Conservation (phyloP, 1,140 invertebrate genomes). For the Lysiphlebus fabarum region DNA sequence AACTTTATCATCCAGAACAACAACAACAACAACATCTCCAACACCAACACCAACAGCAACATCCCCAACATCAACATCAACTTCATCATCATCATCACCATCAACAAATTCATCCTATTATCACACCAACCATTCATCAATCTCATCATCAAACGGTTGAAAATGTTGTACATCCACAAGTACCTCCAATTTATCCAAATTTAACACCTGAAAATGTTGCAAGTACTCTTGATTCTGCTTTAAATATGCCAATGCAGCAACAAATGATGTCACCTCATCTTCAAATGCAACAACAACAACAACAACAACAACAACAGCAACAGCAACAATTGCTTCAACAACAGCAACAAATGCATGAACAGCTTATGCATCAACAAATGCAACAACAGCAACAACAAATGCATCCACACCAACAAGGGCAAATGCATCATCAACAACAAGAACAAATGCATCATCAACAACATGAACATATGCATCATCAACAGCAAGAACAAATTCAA, state of each 20-base stretch:
- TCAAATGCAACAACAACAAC: slow-evolving; percentile 8
- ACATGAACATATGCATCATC: background rate
- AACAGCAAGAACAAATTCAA: slow-evolving; percentile 7
- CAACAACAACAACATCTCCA: too few relatives aligned
- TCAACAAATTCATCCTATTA: too few relatives aligned
- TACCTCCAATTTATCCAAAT: slow-evolving; percentile 15
- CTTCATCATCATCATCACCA: too few relatives aligned
- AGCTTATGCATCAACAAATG: background rate
- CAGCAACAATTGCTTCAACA: slow-evolving; percentile 7
- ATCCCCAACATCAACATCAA: too few relatives aligned
- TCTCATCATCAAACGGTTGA: background rate
- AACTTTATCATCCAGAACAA: too few relatives aligned
- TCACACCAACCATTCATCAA: too few relatives aligned
- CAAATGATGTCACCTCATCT: background rate
- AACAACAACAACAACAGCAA: slow-evolving; percentile 4
- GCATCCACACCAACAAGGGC: slow-evolving; percentile 30
- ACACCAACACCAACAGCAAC: too few relatives aligned
- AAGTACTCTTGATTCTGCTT: slow-evolving; percentile 22
- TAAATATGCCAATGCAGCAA: slow-evolving; percentile 17
- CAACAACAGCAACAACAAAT: slow-evolving; percentile 11
- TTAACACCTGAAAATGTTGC: slow-evolving; percentile 34
- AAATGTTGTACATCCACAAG: background rate
- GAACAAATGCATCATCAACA: slow-evolving; percentile 13
- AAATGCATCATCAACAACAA: slow-evolving; percentile 12
- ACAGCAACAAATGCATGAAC: slow-evolving; percentile 23